Base-by-base conservation (phyloP, 2,113 vertebrate genomes). In the Gambusia affinis region DNA sequence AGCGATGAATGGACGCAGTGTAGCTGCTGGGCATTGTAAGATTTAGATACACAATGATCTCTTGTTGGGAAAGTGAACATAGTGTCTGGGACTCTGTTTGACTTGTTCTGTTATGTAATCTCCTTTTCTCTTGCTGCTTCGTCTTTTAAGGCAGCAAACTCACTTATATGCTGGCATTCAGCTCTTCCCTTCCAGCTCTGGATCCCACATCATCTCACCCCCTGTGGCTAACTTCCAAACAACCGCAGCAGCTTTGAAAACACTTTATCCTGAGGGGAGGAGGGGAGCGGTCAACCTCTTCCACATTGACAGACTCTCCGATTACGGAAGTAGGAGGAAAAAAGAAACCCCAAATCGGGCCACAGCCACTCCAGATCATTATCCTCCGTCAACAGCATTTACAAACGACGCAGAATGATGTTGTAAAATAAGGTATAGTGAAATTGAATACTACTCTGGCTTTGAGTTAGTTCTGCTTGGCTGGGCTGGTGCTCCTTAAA, bases 311-410 rank as follows among this genome's bases (percentile, higher is more conserved):
- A 74, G 65, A 82, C 78, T 70, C 60, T 29, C 60, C 3, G 78
- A 88, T 88, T 81, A 84, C 51, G 76, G 67, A 76, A 83, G 76
- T 74, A 82, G 64, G 71, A 76, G 60, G 79, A 81, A 65, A 72
- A 64, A 63, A 14, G 0, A 66, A 73, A 62, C 44, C 44, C 44
- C 57, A 76, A 92, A 91, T 87, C 89, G 92, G 88, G 88, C 76
- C 87, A 80, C 89, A 90, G 92, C 92, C 90, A 88, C 81, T 91
- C 78, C 30, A 67, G 80, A 92, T 93, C 86, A 91, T 93, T 91
- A 89, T 92, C 87, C 78, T 76, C 70, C 8, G 68, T 87, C 86
- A 77, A 85, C 79, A 82, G 85, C 72, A 82, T 87, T 89, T 85
- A 86, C 71, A 92, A 86, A 91, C 70, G 1, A 31, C 69, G 90